These are phyloP conservation scores for Jordanella pulchra DNA, from an alignment of 2,797 vertebrate genomes.

Conservation along the genomic window DNA sequence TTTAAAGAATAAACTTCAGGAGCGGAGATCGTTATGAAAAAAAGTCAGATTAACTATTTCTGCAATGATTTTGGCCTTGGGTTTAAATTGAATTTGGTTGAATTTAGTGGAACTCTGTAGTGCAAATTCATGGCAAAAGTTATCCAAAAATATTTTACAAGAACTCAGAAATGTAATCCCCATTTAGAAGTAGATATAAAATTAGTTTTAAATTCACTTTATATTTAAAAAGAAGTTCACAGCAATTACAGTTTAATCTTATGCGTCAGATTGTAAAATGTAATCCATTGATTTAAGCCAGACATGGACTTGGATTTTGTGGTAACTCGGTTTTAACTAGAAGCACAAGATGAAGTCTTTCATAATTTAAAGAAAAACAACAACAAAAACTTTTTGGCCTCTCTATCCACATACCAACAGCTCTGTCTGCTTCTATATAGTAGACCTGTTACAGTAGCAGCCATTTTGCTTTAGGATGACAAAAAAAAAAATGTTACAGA, in stretches of 20 bases:
- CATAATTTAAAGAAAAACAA: too few relatives aligned
- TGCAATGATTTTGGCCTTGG: too few relatives aligned
- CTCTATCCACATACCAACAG: background rate
- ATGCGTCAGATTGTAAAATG: background rate
- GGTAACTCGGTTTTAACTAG: background rate
- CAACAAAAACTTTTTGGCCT: background rate
- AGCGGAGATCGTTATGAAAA: too few relatives aligned
- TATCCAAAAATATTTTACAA: background rate
- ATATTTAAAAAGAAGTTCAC: too few relatives aligned
- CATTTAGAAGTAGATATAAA: background rate
- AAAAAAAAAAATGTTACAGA: background rate
- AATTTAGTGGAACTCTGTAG: too few relatives aligned
- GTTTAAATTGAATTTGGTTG: too few relatives aligned
- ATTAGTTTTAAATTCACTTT: background rate
- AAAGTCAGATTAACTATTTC: too few relatives aligned
- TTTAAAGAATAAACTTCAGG: too few relatives aligned
- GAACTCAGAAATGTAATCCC: too few relatives aligned
- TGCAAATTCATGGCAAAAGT: too few relatives aligned
- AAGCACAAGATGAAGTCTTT: background rate
- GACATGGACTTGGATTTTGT: background rate
- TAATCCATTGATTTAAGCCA: background rate
- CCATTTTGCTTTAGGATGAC: background rate
- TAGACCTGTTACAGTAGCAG: background rate
- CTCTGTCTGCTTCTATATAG: background rate
- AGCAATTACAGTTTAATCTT: too few relatives aligned